Conservation (phyloP, 2,113 vertebrate genomes). For the Cichladusa arquata region DNA sequence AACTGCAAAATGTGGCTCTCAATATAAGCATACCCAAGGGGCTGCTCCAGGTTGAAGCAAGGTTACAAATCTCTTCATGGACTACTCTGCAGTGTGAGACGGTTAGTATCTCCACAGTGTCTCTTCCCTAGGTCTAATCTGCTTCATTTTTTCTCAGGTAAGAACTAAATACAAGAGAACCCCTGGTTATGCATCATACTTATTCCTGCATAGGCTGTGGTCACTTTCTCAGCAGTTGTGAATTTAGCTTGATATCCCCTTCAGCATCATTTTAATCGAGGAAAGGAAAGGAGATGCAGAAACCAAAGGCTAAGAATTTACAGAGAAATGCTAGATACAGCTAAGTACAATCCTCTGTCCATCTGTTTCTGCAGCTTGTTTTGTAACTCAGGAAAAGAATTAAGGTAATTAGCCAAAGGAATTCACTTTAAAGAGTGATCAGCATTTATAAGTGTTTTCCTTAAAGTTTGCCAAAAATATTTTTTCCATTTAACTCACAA, state of each 20-base stretch:
- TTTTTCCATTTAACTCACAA: not conserved
- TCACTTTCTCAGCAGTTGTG: not conserved
- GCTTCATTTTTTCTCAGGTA: not conserved
- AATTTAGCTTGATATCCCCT: not conserved
- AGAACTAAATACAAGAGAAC: not conserved
- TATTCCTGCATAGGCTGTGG: not conserved
- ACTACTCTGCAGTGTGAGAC: not conserved
- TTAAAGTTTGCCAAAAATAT: constrained; percentile 2
- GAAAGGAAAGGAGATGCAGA: not conserved
- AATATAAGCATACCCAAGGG: not conserved
- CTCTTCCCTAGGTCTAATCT: not conserved
- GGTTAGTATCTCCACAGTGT: not conserved
- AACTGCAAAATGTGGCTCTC: not conserved
- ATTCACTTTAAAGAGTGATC: not conserved
- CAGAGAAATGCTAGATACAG: not conserved
- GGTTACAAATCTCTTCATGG: not conserved
- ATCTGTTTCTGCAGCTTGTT: not conserved
- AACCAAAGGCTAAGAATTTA: not conserved
- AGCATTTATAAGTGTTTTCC: not conserved
- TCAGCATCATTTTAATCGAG: not conserved
- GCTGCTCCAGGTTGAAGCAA: not conserved
- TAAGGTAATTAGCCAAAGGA: not conserved
- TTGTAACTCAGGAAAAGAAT: not conserved
- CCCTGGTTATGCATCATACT: not conserved
- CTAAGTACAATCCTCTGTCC: not conserved